phyloP scores from a whole-genome alignment of 2,888 invertebrate species.

The Fissipunctia ypsillon region DNA sequence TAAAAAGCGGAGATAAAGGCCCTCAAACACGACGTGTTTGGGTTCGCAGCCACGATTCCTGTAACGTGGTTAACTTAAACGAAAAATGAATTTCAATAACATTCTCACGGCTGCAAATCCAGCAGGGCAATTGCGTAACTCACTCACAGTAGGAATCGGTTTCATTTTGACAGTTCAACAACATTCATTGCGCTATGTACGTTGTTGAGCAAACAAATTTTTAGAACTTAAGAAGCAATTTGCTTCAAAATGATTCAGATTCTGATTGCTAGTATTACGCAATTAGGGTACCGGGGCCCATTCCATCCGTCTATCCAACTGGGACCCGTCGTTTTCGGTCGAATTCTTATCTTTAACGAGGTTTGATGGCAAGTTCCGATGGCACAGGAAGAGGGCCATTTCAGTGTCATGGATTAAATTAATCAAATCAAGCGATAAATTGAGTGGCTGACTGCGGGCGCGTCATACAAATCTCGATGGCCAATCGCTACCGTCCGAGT shows the following conservation, averaged over 20 bases:
- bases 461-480: slow-evolving; percentile 59
- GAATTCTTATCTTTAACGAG: slow-evolving; percentile 84
- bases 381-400: slow-evolving; percentile 85
- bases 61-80: slow-evolving; percentile 51
- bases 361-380: slow-evolving; percentile 80
- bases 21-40: slow-evolving; percentile 47
- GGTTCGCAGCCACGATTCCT: slow-evolving; percentile 39
- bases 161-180: too few relatives aligned
- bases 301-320: slow-evolving; percentile 65
- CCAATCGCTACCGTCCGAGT: slow-evolving; percentile 43
- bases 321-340: slow-evolving; percentile 74
- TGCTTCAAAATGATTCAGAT: too few relatives aligned
- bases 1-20: slow-evolving; percentile 52
- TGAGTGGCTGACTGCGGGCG: slow-evolving; percentile 71
- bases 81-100: slow-evolving; percentile 65
- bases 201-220: too few relatives aligned
- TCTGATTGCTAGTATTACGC: too few relatives aligned
- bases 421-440: slow-evolving; percentile 87
- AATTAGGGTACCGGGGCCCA: too few relatives aligned
- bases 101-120: slow-evolving; percentile 66
- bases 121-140: too few relatives aligned
- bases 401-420: slow-evolving; percentile 86
- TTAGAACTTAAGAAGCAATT: too few relatives aligned
- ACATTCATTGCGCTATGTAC: too few relatives aligned
- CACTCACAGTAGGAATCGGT: too few relatives aligned